A percentile compares a stretch with the other conserved stretches of the same genome.
These are phyloP conservation scores for Watsonalla cultraria DNA, from an alignment of 2,888 invertebrate species.

Conservation along the genomic window DNA sequence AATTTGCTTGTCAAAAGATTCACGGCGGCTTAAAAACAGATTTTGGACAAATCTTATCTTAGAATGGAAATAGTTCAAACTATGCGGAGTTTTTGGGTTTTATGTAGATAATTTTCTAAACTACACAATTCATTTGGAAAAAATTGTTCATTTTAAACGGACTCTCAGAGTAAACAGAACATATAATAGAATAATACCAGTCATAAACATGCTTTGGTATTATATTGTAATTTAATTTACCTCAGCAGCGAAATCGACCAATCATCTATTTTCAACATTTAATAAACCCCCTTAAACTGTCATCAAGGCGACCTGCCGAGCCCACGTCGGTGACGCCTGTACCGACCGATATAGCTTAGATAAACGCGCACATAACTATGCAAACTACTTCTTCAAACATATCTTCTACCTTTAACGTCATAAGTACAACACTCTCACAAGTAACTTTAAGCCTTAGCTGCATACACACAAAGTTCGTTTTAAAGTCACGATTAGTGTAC, in stretches of 20 bases:
- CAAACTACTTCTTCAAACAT: slow-evolving; percentile 55
- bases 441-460: slow-evolving; percentile 39
- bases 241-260: slow-evolving; percentile 9
- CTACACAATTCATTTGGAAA: too few relatives aligned
- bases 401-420: slow-evolving; percentile 22
- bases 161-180: too few relatives aligned
- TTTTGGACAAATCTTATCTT: too few relatives aligned
- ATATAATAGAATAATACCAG: too few relatives aligned
- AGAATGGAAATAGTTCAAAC: too few relatives aligned
- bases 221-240: not conserved
- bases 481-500: slow-evolving; percentile 16
- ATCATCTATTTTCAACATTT: slow-evolving; percentile 41
- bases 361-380: slow-evolving; percentile 71
- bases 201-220: not conserved
- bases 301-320: slow-evolving; percentile 41
- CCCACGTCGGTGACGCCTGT: slow-evolving; percentile 41
- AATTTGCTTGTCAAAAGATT: too few relatives aligned
- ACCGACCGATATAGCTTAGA: slow-evolving; percentile 64
- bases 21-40: too few relatives aligned
- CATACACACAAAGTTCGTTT: slow-evolving; percentile 27
- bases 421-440: slow-evolving; percentile 25
- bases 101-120: too few relatives aligned
- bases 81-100: too few relatives aligned
- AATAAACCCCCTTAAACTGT: slow-evolving; percentile 36
- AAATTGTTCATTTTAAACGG: too few relatives aligned